Evolutionary conservation across 2,888 invertebrate genomes (phyloP).

Genomic region (Myopa tessellatipennis): DNA sequence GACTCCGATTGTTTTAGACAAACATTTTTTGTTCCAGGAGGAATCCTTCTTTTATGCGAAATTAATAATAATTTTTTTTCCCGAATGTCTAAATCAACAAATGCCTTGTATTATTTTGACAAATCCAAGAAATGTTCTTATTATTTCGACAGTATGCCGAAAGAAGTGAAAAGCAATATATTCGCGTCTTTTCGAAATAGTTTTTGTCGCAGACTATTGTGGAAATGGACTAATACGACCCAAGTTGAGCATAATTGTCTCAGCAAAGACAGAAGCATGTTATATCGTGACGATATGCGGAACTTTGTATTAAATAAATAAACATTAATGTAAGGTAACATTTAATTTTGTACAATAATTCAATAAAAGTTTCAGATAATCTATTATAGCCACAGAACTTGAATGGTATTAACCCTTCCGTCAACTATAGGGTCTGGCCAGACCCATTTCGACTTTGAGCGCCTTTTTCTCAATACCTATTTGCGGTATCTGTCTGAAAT

Average conservation of each 20-base stretch:
- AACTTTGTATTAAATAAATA: conserved; percentile 53
- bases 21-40: conserved; percentile 67
- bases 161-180: conserved; percentile 49
- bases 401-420: too few species aligned
- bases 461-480: too few species aligned
- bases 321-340: too few species aligned
- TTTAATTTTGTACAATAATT: too few species aligned
- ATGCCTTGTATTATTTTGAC: conserved; percentile 61
- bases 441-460: too few species aligned
- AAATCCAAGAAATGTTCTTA: conserved; percentile 49
- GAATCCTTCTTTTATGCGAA: conserved; percentile 64
- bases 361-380: too few species aligned
- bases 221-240: conserved; percentile 65
- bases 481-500: too few species aligned
- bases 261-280: conserved; percentile 53
- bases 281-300: conserved; percentile 58
- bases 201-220: conserved; percentile 58
- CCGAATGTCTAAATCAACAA: conserved; percentile 55
- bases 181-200: conserved; percentile 64
- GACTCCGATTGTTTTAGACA: conserved; percentile 50
- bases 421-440: too few species aligned
- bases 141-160: conserved; percentile 52
- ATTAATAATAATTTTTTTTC: conserved; percentile 56
- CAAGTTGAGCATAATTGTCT: conserved; percentile 62
- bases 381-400: too few species aligned